Percentiles rank a stretch among this genome's conserved stretches.
Evolutionary conservation across 2,888 invertebrate genomes (phyloP).

Genomic region (Diarsia rubi): DNA sequence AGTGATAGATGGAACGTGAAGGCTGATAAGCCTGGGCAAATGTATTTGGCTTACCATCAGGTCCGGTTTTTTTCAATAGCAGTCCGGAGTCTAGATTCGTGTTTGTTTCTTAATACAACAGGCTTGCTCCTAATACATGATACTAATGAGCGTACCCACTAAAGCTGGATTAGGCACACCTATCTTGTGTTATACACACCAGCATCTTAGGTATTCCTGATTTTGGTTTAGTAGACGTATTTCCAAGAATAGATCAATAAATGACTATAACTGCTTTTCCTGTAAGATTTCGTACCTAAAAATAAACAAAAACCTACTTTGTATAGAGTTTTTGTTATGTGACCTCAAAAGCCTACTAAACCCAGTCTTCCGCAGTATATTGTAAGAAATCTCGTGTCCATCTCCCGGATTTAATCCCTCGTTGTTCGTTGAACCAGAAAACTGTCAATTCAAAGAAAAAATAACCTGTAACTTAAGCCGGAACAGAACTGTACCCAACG

Average conservation of each 20-base stretch:
- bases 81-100: not conserved
- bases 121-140: not conserved
- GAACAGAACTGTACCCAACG: slow-evolving; percentile 30
- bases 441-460: slow-evolving; percentile 58
- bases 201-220: not conserved
- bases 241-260: not conserved
- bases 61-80: not conserved
- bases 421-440: slow-evolving; percentile 51
- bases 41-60: not conserved
- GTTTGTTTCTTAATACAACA: not conserved
- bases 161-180: too few relatives aligned
- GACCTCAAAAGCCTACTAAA: slow-evolving; percentile 18
- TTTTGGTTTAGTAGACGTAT: not conserved
- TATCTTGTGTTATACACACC: too few relatives aligned
- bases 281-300: not conserved
- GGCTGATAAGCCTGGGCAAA: too few relatives aligned
- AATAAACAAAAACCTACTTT: slow-evolving; percentile 10
- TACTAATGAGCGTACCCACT: not conserved
- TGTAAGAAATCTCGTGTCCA: slow-evolving; percentile 33
- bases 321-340: not conserved
- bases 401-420: slow-evolving; percentile 48
- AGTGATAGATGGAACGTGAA: not conserved
- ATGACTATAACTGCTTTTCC: not conserved
- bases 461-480: slow-evolving; percentile 50
- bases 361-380: slow-evolving; percentile 19